Conservation (phyloP, 2,797 vertebrate species). For the Ammospiza maritima region DNA sequence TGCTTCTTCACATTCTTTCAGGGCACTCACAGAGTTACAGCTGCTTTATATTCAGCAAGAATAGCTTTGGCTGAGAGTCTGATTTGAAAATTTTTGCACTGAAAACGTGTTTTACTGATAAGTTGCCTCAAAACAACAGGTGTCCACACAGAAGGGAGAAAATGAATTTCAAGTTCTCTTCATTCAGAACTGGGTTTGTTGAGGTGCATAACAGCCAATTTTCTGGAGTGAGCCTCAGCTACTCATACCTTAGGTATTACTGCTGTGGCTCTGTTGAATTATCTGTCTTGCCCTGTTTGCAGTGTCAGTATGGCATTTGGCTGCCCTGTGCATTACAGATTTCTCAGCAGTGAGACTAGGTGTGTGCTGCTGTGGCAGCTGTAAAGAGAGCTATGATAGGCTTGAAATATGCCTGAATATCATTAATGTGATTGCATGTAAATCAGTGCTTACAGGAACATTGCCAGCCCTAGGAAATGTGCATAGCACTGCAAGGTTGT, state of each 20-base stretch:
- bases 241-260: neutral
- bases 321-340: neutral
- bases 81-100: neutral
- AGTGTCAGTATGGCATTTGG: neutral
- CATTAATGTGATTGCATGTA: neutral
- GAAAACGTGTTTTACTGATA: neutral
- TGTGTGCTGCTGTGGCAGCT: constrained; percentile 4
- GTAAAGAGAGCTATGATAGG: neutral
- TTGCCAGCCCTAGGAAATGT: neutral
- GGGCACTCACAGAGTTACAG: neutral
- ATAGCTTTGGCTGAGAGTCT: neutral
- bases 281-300: neutral
- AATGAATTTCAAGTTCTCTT: neutral
- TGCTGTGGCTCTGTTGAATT: neutral
- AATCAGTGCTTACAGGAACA: neutral
- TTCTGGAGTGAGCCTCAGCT: neutral
- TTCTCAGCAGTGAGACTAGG: neutral
- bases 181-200: neutral
- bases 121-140: constrained; percentile 17
- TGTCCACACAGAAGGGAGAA: neutral
- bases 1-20: neutral
- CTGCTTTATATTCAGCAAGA: neutral
- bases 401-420: neutral
- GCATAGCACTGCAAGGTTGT: neutral
- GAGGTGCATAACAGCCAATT: neutral